These are phyloP conservation scores for Alouatta palliata DNA, from an alignment of 2,113 vertebrate genomes.

Conservation along the genomic window DNA sequence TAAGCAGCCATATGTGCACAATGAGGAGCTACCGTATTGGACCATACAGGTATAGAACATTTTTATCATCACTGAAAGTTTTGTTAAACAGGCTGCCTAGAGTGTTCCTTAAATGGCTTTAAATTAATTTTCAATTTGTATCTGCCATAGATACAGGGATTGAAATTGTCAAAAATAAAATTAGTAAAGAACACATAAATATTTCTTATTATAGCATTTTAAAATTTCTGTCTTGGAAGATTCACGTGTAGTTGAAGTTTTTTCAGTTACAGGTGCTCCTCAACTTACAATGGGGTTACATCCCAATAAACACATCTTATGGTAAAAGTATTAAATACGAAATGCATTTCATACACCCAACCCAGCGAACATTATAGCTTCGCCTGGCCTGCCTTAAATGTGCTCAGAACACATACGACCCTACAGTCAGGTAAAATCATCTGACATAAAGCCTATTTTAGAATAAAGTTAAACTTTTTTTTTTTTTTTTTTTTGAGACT, in stretches of 20 bases:
- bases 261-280: not conserved
- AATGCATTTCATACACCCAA: not conserved
- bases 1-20: not conserved
- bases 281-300: not conserved
- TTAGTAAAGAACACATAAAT: not conserved
- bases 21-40: not conserved
- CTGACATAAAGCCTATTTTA: not conserved
- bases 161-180: constrained; percentile 21
- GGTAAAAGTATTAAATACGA: not conserved
- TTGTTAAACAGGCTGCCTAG: not conserved
- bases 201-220: not conserved
- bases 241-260: constrained; percentile 21
- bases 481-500: too few relatives aligned
- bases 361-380: not conserved
- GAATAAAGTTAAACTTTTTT: not conserved
- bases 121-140: constrained; percentile 25
- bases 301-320: not conserved
- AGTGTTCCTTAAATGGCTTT: not conserved
- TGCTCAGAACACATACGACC: not conserved
- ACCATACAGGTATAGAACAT: not conserved
- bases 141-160: constrained; percentile 26
- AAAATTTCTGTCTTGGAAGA: constrained; percentile 14
- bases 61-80: constrained; percentile 9
- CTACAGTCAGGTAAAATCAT: not conserved
- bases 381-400: not conserved